Evolutionary conservation across 2,888 invertebrate species (phyloP).

Genomic region (Oligia fasciuncula): DNA sequence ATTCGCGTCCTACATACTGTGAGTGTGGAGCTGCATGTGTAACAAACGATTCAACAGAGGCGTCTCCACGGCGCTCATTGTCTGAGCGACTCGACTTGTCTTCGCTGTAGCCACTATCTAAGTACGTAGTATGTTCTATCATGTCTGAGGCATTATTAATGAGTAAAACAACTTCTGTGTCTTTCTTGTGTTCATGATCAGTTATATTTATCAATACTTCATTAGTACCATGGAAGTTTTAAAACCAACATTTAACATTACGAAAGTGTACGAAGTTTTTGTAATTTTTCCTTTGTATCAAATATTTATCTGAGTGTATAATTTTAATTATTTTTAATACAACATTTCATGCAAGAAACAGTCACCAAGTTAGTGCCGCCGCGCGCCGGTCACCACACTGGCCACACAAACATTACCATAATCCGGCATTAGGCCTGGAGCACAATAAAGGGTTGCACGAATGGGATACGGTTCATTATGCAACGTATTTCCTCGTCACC

Average conservation of each 20-base stretch:
- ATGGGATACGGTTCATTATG: slow-evolving; percentile 74
- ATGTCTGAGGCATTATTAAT: slow-evolving; percentile 48
- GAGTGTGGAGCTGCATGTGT: slow-evolving; percentile 51
- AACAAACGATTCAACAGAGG: slow-evolving; percentile 69
- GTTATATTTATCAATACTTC: background rate
- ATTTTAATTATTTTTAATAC: slow-evolving; percentile 19
- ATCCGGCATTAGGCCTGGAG: slow-evolving; percentile 73
- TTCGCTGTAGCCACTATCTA: slow-evolving; percentile 54
- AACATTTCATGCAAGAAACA: slow-evolving; percentile 19
- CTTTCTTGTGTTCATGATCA: slow-evolving; percentile 37
- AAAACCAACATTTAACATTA: background rate
- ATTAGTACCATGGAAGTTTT: slow-evolving; percentile 4
- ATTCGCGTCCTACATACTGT: slow-evolving; percentile 57
- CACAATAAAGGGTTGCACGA: slow-evolving; percentile 73
- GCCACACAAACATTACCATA: slow-evolving; percentile 74
- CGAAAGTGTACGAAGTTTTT: slow-evolving; percentile 5
- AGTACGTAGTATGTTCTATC: slow-evolving; percentile 19
- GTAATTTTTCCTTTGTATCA: background rate
- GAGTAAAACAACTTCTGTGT: slow-evolving; percentile 48
- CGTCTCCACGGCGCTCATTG: slow-evolving; percentile 70
- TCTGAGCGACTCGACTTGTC: slow-evolving; percentile 66
- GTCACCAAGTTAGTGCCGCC: slow-evolving; percentile 19
- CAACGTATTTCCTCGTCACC: slow-evolving; percentile 67
- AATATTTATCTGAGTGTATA: slow-evolving; percentile 1
- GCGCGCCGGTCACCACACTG: slow-evolving; percentile 59